These are phyloP conservation scores for Saccostrea glomerata DNA, from an alignment of 1,140 invertebrate genomes.

Conservation along the genomic window DNA sequence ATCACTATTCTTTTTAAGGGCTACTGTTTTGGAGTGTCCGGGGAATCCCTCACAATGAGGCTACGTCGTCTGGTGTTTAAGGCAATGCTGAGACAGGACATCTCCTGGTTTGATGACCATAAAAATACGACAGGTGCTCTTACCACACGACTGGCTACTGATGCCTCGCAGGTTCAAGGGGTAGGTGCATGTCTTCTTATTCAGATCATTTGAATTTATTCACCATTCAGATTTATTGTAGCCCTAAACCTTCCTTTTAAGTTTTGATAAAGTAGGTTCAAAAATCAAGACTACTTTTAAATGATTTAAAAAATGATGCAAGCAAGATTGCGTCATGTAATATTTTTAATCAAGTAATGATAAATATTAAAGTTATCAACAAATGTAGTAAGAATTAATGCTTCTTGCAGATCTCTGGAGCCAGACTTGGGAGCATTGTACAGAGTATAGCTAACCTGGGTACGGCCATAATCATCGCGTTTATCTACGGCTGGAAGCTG, in stretches of 20 bases:
- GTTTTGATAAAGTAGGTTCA: no score
- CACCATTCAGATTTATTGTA: no score
- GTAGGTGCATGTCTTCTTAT: slow-evolving; percentile 65
- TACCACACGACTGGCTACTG: slow-evolving; percentile 80
- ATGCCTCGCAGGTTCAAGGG: slow-evolving; percentile 81
- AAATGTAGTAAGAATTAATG: not conserved
- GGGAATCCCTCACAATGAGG: slow-evolving; percentile 80
- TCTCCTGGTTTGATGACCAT: slow-evolving; percentile 81
- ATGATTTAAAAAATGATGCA: no score
- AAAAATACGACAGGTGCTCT: slow-evolving; percentile 81
- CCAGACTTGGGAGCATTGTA: slow-evolving; percentile 78
- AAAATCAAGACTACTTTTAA: no score
- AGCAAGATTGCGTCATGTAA: no score
- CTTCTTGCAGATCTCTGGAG: slow-evolving; percentile 78
- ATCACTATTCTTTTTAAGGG: no score
- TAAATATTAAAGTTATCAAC: no score
- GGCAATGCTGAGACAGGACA: slow-evolving; percentile 81
- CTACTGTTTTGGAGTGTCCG: slow-evolving; percentile 86
- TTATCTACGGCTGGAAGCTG: slow-evolving; percentile 90
- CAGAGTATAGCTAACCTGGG: slow-evolving; percentile 79
- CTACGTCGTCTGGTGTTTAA: slow-evolving; percentile 79
- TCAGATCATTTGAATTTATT: no score
- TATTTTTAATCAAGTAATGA: no score
- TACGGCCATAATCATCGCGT: slow-evolving; percentile 86
- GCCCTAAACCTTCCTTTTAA: no score